These are phyloP conservation scores for Gobio gobio DNA, from an alignment of 2,113 vertebrate species.

Conservation along the genomic window DNA sequence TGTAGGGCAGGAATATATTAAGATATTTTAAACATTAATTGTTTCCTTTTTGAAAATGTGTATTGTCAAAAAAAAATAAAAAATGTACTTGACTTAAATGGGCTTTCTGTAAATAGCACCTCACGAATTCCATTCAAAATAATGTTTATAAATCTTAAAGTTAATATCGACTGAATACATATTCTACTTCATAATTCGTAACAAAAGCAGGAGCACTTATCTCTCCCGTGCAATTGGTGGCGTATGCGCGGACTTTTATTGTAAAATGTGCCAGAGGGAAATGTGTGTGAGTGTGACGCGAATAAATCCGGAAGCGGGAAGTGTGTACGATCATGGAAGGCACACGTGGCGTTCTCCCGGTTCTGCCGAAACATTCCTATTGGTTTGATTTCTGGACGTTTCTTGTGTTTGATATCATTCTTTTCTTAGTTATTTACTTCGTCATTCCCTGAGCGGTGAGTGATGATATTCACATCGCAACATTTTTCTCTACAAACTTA, in stretches of 20 bases:
- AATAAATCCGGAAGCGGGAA: slow-evolving; percentile 55
- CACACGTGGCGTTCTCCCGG: neutral
- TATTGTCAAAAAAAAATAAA: neutral
- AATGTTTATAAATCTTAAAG: neutral
- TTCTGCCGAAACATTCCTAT: slow-evolving; percentile 82
- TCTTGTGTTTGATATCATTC: slow-evolving; percentile 78
- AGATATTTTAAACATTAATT: neutral
- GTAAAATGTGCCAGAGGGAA: slow-evolving; percentile 43
- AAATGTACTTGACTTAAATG: neutral
- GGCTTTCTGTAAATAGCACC: neutral
- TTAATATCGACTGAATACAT: neutral
- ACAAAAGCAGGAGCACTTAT: neutral
- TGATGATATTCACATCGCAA: too few relatives aligned
- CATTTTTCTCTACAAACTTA: neutral
- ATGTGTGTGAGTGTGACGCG: slow-evolving; percentile 39
- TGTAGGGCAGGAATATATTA: neutral
- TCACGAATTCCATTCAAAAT: too few relatives aligned
- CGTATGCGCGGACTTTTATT: slow-evolving; percentile 5
- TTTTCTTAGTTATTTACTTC: slow-evolving; percentile 81
- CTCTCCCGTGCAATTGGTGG: neutral
- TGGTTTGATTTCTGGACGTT: slow-evolving; percentile 92
- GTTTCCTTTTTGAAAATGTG: neutral
- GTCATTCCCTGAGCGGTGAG: slow-evolving; percentile 72
- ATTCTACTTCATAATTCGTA: neutral
- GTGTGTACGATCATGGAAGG: slow-evolving; percentile 4